Base-by-base conservation (phyloP, 2,797 vertebrate genomes). In the Cirrhinus molitorella region DNA sequence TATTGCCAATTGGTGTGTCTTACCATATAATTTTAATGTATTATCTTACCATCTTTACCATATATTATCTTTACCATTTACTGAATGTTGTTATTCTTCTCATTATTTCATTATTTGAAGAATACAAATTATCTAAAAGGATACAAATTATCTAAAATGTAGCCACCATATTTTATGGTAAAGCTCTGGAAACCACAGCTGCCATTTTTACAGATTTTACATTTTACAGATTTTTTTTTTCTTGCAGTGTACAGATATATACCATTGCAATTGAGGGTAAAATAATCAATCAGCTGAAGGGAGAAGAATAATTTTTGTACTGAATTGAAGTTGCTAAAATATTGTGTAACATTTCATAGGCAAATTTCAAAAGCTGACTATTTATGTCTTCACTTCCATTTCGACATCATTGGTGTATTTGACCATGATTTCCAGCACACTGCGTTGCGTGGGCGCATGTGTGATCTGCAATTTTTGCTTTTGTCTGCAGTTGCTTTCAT, bases 401-500 rank as follows among this genome's bases (percentile, higher is more conserved):
- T 34, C 25, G 37, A 83, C 25, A 68, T 67, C 40, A 79, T 59
- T 72, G 34, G 23, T 49, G 73, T 75, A 28, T 43, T 59, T 74
- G 70, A 59, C 55, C 73, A 75, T 55, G 13, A 55, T 77, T 66
- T 43, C 66, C 65, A 57, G 34, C 65, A 49, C 55, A 59, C 79
- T 81, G 79, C 12, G 10, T 66, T 25, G 83, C 28, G 78, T 75
- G 77, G 77, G 55, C 16, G 65, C 34, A 51, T 61, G 75, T 80
- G 79, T 76, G 47, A 81, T 43, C 63, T 76, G 68, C 80, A 57
- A 25, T 82, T 87, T 85, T 72, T 86, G 84, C 84, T 82, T 87
- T 87, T 83, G 86, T 88, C 85, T 87, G 82, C 87, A 87, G 71
- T 85, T 84, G 75, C 84, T 76, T 72, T 76, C 5, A 57, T 49